Conservation (phyloP, 2,888 invertebrate genomes). For the Enchytraeus crypticus region DNA sequence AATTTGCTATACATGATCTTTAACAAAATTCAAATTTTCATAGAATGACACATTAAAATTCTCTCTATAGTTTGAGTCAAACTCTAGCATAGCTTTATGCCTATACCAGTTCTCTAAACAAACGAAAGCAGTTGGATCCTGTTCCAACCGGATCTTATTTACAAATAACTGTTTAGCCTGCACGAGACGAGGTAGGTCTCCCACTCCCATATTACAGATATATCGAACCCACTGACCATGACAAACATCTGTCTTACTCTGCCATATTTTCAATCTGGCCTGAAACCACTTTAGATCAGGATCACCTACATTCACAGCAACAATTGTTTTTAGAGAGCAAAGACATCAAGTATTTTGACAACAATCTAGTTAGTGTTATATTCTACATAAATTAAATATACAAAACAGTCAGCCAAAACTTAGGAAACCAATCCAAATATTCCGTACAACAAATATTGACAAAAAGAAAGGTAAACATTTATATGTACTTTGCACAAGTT, state of each 20-base stretch:
- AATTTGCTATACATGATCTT: slow-evolving; percentile 16
- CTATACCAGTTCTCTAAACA: slow-evolving; percentile 34
- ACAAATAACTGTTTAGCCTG: slow-evolving; percentile 34
- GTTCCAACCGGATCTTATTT: slow-evolving; percentile 37
- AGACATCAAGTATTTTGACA: too few relatives aligned
- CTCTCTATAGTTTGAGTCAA: too few relatives aligned
- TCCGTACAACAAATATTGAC: too few relatives aligned
- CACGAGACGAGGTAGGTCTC: slow-evolving; percentile 31
- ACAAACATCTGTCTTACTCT: slow-evolving; percentile 24
- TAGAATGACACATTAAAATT: slow-evolving; percentile 19
- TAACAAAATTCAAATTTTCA: slow-evolving; percentile 9
- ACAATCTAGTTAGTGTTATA: too few relatives aligned
- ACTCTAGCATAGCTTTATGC: slow-evolving; percentile 10
- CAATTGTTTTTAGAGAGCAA: too few relatives aligned
- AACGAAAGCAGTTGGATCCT: slow-evolving; percentile 32
- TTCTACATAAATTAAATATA: too few relatives aligned
- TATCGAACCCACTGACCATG: slow-evolving; percentile 34
- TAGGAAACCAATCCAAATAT: too few relatives aligned
- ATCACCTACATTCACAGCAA: too few relatives aligned
- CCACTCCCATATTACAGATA: slow-evolving; percentile 38
- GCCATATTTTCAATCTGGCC: slow-evolving; percentile 23
- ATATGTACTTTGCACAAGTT: too few relatives aligned
- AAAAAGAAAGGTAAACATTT: too few relatives aligned
- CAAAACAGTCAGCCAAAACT: too few relatives aligned
- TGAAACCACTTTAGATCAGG: slow-evolving; percentile 24